Percentiles rank a stretch among this genome's conserved stretches.
These are phyloP conservation scores for Reticulitermes speratus DNA, from an alignment of 1,140 invertebrate species.

Conservation along the genomic window DNA sequence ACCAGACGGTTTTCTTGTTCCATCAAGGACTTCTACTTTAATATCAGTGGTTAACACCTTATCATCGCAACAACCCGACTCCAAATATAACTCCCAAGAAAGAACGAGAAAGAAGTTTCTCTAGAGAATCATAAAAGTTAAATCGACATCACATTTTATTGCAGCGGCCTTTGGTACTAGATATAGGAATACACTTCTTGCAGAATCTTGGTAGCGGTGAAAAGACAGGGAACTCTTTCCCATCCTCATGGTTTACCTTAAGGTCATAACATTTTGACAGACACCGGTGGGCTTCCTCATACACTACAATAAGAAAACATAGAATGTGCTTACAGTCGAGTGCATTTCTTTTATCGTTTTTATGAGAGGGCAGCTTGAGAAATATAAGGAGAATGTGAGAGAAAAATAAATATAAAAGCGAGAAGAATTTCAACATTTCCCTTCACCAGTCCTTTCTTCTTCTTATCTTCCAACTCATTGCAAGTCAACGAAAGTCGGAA, in stretches of 20 bases:
- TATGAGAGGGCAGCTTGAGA: conserved; percentile 13
- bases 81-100: not conserved
- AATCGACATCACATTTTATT: conserved; percentile 10
- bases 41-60: not conserved
- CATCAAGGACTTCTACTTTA: not conserved
- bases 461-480: conserved; percentile 11
- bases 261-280: conserved; percentile 6
- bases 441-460: not conserved
- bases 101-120: not conserved
- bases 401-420: conserved; percentile 8
- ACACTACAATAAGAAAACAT: conserved; percentile 4
- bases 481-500: conserved; percentile 5
- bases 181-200: not conserved
- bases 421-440: conserved; percentile 4
- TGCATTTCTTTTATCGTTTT: conserved; percentile 13
- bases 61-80: not conserved
- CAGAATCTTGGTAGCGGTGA: not conserved
- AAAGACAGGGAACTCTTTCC: not conserved
- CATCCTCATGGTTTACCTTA: not conserved
- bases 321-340: conserved; percentile 1
- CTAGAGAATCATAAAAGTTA: not conserved
- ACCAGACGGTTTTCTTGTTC: not conserved
- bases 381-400: not conserved
- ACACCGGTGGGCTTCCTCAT: not conserved
- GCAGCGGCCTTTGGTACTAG: not conserved